Conservation (phyloP, 2,797 vertebrate genomes). For the Platalea minor region DNA sequence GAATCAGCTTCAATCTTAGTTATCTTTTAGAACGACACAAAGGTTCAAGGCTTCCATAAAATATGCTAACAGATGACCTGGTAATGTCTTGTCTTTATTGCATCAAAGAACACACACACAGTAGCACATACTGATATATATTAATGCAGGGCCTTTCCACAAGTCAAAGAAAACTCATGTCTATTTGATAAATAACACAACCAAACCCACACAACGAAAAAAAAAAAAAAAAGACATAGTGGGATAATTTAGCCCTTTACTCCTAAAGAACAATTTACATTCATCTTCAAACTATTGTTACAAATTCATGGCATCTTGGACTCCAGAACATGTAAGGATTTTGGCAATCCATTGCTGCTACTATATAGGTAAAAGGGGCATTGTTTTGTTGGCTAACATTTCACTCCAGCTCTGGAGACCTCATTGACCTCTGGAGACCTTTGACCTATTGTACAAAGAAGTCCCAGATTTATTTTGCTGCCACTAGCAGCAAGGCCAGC, state of each 20-base stretch:
- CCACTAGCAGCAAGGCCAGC: background rate
- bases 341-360: background rate
- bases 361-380: background rate
- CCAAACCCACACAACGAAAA: background rate
- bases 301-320: background rate
- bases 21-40: background rate
- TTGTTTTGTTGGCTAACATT: background rate
- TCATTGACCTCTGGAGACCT: background rate
- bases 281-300: background rate
- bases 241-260: background rate
- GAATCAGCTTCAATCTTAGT: background rate
- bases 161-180: background rate
- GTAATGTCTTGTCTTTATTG: background rate
- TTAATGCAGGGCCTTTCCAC: background rate
- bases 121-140: background rate
- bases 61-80: background rate
- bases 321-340: background rate
- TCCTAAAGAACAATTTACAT: background rate
- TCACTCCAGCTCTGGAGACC: background rate
- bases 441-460: background rate
- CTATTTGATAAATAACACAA: background rate
- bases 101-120: background rate
- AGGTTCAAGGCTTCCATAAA: background rate
- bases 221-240: accelerated
- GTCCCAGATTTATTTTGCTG: background rate